A percentile compares a stretch with the other conserved stretches of the same genome.
phyloP scores from a whole-genome alignment of 2,113 vertebrate genomes.

The Mirza zaza region DNA sequence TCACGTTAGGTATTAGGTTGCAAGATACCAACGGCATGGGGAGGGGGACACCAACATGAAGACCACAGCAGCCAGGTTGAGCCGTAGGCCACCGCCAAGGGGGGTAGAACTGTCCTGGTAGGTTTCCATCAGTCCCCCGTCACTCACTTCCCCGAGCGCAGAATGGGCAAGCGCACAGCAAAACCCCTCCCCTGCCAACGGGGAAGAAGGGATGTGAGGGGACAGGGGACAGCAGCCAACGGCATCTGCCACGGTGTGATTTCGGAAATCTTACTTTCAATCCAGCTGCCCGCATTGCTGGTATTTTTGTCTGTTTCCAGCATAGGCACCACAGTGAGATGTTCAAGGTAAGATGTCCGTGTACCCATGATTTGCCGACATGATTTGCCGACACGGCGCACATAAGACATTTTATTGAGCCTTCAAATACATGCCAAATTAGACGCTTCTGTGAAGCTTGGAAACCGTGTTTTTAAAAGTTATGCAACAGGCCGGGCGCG shows the following conservation, averaged over 20 bases:
- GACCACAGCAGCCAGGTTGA: background rate
- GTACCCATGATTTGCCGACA: background rate
- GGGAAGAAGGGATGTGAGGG: background rate
- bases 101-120: background rate
- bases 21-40: background rate
- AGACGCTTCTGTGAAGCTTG: background rate
- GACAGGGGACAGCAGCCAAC: background rate
- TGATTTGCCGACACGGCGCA: background rate
- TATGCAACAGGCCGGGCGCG: too few species aligned
- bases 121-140: background rate
- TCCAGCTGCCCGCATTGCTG: background rate
- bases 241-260: background rate
- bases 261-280: constrained; percentile 22
- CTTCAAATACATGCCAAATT: background rate
- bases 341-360: background rate
- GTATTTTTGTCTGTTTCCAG: background rate
- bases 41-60: background rate
- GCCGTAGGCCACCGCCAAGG: background rate
- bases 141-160: background rate
- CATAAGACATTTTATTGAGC: background rate
- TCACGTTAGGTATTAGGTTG: background rate
- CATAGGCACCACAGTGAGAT: background rate
- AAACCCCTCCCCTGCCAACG: background rate
- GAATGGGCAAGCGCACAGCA: background rate
- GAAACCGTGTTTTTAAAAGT: background rate